Conservation (phyloP, 2,797 vertebrate genomes). For the Molossus alvarezi region DNA sequence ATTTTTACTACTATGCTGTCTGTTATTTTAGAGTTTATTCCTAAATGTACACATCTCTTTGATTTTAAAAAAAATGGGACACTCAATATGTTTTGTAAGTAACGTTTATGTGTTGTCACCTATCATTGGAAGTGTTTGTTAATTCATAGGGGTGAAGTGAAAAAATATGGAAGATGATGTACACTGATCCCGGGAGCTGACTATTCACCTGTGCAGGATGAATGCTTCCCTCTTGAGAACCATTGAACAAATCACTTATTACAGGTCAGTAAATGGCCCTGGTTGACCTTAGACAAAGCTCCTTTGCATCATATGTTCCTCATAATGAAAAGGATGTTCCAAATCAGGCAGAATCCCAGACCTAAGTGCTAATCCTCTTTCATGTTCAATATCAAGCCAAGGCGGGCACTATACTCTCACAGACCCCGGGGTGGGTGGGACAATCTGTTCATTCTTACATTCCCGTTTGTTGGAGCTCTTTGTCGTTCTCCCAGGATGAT, state of each 20-base stretch:
- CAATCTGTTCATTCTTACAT: not conserved
- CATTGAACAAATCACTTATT: not conserved
- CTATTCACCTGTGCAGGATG: not conserved
- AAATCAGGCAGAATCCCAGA: not conserved
- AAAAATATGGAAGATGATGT: not conserved
- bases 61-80: not conserved
- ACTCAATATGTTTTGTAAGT: not conserved
- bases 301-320: not conserved
- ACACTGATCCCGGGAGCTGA: not conserved
- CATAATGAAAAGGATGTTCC: not conserved
- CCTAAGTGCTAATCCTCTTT: not conserved
- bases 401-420: not conserved
- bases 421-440: fast-evolving
- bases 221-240: not conserved
- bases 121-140: not conserved
- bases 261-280: not conserved
- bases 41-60: not conserved
- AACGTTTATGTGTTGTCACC: not conserved
- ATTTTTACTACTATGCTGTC: not conserved
- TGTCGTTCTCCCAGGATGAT: not conserved
- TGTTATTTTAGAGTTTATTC: not conserved
- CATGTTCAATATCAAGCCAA: not conserved
- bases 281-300: not conserved
- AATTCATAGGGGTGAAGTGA: not conserved
- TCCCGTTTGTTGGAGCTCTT: not conserved